Base-by-base conservation (phyloP, 2,113 vertebrate genomes). In the Rhabdomys dilectus region DNA sequence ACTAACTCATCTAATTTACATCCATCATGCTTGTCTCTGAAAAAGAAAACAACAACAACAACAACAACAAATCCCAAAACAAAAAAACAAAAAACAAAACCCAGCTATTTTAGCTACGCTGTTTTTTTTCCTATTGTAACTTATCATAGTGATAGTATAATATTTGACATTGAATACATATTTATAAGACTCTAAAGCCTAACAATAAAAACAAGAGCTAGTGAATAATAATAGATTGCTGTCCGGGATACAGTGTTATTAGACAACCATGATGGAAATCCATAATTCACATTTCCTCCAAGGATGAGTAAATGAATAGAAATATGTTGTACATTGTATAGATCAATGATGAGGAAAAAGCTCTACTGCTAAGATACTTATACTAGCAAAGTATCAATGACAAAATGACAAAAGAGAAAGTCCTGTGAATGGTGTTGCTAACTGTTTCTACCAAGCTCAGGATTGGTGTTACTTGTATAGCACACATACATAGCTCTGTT, bases 211-310 rank as follows among this genome's bases (percentile, higher is more conserved):
- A 6, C 0, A 58, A 77, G 3, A 48, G 58, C 39, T 88, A 34
- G n/a, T 76, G 22, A 92, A 58, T 45, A 26, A 10, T 34, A 29
- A 58, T 48, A 9, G 8, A 4, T 6, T 64, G 34, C 16, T 72
- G 1, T 64, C 15, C 24, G 48, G 2, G 16, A 90, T 21, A 81
- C 29, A 7, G 0, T 45, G 39, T 53, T 76, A 29, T 39, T 80
- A 64, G 68, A 42, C 36, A 96, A 90, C 66, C 72, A 22, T 89
- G 45, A 42, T 88, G 34, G 76, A 31, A 89, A 48, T n/a, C 58
- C 9, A 11, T 60, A 81, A 62, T 56, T 0, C 26, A 68, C 81
- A 36, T 5, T 81, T 51, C 86, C 31, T 16, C 48, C 7, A 64
- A 58, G 58, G 24, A 82, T 56, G 31, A 89, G 64, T 2, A 51